These are phyloP conservation scores for Sceloporus undulatus DNA, from an alignment of 2,113 vertebrate genomes.

Conservation along the genomic window DNA sequence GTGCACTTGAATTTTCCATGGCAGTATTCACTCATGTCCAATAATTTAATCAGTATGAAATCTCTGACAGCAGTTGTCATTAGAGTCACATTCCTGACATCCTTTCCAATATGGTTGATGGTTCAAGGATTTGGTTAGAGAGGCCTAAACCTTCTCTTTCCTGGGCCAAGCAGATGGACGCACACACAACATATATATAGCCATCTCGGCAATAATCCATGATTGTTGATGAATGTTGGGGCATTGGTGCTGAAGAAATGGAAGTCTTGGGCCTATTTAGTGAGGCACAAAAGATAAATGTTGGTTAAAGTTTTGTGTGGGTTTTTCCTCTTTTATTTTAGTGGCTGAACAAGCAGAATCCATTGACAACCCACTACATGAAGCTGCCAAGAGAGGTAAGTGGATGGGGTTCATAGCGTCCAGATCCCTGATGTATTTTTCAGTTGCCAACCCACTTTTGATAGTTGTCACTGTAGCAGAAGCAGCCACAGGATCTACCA, in stretches of 20 bases:
- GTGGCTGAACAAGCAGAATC: conserved; percentile 96
- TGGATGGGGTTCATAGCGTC: not conserved
- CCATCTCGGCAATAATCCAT: not conserved
- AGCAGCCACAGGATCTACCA: not conserved
- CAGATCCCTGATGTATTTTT: not conserved
- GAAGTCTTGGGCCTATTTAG: not conserved
- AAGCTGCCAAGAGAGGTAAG: conserved; percentile 96
- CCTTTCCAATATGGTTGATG: too few relatives aligned
- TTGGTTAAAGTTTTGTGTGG: conserved; percentile 36
- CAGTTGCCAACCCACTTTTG: not conserved
- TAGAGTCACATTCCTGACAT: too few relatives aligned
- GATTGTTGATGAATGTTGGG: not conserved
- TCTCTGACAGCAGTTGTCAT: too few relatives aligned
- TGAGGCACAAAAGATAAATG: not conserved
- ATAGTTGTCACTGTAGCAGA: not conserved
- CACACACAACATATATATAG: too few relatives aligned
- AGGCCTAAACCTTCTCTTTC: too few relatives aligned
- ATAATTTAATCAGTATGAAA: too few relatives aligned
- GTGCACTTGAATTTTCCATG: too few relatives aligned
- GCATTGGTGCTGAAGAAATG: not conserved
- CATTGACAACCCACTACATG: conserved; percentile 97
- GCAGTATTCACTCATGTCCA: too few relatives aligned
- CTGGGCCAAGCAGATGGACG: too few relatives aligned
- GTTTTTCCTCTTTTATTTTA: conserved; percentile 69
- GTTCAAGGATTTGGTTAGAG: too few relatives aligned